phyloP scores from a whole-genome alignment of 2,797 vertebrate genomes.

The Mionectes olivaceus region DNA sequence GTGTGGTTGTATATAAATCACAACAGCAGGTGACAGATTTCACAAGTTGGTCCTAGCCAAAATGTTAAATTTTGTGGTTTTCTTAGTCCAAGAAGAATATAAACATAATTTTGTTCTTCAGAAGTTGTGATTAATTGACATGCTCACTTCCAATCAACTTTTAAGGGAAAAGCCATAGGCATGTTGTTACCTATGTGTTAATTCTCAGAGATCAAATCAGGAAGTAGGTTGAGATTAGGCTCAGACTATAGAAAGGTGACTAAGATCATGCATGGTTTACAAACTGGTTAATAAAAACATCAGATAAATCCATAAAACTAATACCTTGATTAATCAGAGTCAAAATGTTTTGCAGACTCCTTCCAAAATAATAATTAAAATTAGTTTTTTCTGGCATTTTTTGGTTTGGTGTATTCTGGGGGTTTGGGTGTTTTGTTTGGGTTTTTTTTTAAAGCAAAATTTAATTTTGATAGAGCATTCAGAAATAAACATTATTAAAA shows the following conservation, averaged over 20 bases:
- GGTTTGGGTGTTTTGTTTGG: no score
- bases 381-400: no score
- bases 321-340: not conserved
- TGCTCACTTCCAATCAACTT: not conserved
- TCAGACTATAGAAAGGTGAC: not conserved
- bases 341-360: not conserved
- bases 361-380: not conserved
- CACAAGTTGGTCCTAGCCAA: rapidly evolving
- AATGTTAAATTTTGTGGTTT: not conserved
- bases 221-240: not conserved
- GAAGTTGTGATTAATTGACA: not conserved
- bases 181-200: not conserved
- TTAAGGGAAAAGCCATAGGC: not conserved
- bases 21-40: not conserved
- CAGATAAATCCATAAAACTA: not conserved
- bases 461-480: not conserved
- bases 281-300: not conserved
- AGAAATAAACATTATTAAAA: not conserved
- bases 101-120: not conserved
- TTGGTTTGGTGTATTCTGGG: not conserved
- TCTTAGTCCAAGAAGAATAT: not conserved
- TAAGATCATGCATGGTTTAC: not conserved
- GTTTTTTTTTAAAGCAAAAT: not conserved
- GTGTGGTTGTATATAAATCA: not conserved
- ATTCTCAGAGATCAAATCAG: not conserved